These are phyloP conservation scores for Platyrinchus mystaceus DNA, from an alignment of 2,797 vertebrate species.

Conservation along the genomic window DNA sequence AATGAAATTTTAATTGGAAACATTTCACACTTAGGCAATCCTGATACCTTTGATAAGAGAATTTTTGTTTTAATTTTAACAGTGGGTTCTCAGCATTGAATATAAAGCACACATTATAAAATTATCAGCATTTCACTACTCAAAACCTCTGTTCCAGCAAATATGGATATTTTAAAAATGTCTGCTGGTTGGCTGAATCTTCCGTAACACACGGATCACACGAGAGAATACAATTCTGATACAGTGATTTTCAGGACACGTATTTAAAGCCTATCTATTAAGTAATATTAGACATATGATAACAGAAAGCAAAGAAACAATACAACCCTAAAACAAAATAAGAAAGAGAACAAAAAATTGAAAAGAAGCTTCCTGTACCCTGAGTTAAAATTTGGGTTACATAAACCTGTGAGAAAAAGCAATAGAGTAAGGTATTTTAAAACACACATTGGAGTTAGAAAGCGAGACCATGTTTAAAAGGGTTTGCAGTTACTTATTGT, in stretches of 20 bases:
- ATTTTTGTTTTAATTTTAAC: slow-evolving; percentile 65
- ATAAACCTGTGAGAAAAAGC: neutral
- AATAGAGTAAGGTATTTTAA: neutral
- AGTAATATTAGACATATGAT: neutral
- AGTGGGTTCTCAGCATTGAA: slow-evolving; percentile 23
- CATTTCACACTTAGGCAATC: slow-evolving; percentile 75
- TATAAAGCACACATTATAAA: slow-evolving; percentile 54
- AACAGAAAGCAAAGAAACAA: neutral
- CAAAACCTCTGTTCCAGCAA: slow-evolving; percentile 21
- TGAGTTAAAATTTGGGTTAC: neutral
- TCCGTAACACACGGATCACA: neutral
- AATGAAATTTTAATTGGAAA: slow-evolving; percentile 84
- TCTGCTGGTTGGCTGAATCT: neutral
- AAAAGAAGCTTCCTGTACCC: neutral
- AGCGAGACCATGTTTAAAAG: neutral
- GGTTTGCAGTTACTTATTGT: slow-evolving; percentile 20
- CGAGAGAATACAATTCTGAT: neutral
- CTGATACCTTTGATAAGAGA: slow-evolving; percentile 76
- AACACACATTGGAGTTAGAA: neutral
- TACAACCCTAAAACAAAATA: neutral
- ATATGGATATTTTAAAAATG: neutral
- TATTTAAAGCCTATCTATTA: neutral
- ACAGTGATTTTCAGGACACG: neutral
- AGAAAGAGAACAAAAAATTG: neutral
- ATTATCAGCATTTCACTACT: slow-evolving; percentile 45